phyloP scores from a whole-genome alignment of 2,797 vertebrate species.

The Sebastes ruberrimus region DNA sequence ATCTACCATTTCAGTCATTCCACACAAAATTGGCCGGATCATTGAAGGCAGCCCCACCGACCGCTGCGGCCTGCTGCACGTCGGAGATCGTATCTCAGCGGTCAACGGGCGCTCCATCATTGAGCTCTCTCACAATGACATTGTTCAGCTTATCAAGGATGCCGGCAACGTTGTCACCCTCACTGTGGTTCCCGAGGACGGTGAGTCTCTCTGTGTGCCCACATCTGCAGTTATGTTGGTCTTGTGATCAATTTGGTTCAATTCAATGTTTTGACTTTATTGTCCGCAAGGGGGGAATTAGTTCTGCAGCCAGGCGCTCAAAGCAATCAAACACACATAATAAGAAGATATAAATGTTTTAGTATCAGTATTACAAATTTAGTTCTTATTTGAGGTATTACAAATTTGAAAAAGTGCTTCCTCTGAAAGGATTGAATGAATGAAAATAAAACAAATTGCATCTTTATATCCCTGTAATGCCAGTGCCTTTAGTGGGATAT shows the following conservation, averaged over 20 bases:
- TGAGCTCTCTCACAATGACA: conserved; percentile 94
- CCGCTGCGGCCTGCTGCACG: conserved; percentile 92
- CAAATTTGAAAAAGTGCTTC: not conserved
- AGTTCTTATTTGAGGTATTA: not conserved
- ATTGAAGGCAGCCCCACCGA: conserved; percentile 97
- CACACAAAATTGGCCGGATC: conserved; percentile 98
- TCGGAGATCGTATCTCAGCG: conserved; percentile 96
- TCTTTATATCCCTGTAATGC: not conserved
- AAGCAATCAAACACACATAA: not conserved
- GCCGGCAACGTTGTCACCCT: conserved; percentile 93
- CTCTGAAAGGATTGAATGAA: not conserved
- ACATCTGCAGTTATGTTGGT: not conserved
- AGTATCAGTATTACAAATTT: not conserved
- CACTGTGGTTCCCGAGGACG: conserved; percentile 94
- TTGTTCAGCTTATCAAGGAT: conserved; percentile 97
- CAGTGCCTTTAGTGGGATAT: not conserved
- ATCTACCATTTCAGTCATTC: conserved; percentile 86
- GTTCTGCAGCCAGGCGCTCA: not conserved
- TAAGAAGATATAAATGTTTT: conserved; percentile 30
- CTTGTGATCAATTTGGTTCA: not conserved
- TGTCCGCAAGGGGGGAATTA: not conserved
- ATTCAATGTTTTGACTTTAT: not conserved
- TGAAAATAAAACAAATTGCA: not conserved
- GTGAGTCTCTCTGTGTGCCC: conserved; percentile 74
- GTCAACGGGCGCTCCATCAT: conserved; percentile 95